Base-by-base conservation (phyloP, 2,797 vertebrate species). In the Hapalemur alaotrensis region DNA sequence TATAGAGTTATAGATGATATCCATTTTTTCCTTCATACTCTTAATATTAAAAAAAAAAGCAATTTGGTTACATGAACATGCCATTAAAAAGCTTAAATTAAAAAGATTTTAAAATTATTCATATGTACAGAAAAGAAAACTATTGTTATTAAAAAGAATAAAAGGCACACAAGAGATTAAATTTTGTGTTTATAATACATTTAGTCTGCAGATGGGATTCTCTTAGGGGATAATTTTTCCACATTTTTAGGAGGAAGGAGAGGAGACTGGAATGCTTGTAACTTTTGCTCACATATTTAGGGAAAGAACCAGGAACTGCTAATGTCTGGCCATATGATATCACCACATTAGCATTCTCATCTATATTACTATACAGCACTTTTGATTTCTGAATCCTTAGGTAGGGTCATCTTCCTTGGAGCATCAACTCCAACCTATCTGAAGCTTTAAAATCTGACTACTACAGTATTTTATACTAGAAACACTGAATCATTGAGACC, bases 381-480 rank as follows among this genome's bases (percentile, higher is more conserved):
- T 80, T n/a, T 46, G 38, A 84, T 94, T 88, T 90, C 88, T 86
- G 57, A 59, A 50, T 91, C 85, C 41, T 81, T 80, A 80, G 57
- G 7, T 87, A 80, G 54, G 4, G 35, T 95, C 61, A 43, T 89
- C 52, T 88, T 88, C 57, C 43, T 89, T 59, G 14, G 9, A 52
- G 17, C 0, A 14, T 65, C 25, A 89, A 8, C 10, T 94, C 30
- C 9, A 93, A 1, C 23, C n/a, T 84, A 17, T 43, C 18, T 95
- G n/a, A 85, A 88, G n/a, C 54, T 91, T 95, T 89, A 75, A 92
- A 95, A 80, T 73, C 69, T 72, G 32, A 41, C 38, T 78, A 57
- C n/a, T n/a, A 0, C 38, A 38, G 7, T 94, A 86, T 73, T 94
- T 90, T 92, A 83, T 82, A 91, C 41, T 22, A 73, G 8, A 67